Conservation (phyloP, 2,888 invertebrate species). For the Zaprionus lineosus region DNA sequence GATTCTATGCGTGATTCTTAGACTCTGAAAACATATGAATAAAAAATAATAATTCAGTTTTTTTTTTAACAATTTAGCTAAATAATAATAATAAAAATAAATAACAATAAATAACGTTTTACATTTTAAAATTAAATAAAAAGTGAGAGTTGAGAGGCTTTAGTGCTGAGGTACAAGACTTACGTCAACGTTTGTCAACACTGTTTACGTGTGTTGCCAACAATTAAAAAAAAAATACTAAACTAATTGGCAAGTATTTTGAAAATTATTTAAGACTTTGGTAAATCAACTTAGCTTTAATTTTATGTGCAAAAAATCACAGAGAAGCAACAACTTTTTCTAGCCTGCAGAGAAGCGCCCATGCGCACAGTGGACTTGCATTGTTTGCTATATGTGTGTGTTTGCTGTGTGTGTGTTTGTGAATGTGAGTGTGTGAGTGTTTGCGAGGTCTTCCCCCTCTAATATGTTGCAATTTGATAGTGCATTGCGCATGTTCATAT, state of each 20-base stretch:
- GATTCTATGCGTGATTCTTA: too few species aligned
- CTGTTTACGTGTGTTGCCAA: constrained; percentile 24
- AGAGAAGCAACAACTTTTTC: neutral
- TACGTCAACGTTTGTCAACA: constrained; percentile 40
- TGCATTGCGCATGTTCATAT: constrained; percentile 65
- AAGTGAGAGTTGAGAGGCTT: too few species aligned
- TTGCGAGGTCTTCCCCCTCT: too few species aligned
- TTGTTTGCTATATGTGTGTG: constrained; percentile 15
- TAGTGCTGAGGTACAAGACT: too few species aligned
- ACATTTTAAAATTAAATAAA: neutral
- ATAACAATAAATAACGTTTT: too few species aligned
- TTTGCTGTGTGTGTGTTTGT: constrained; percentile 3
- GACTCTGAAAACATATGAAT: too few species aligned
- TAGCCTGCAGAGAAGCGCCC: constrained; percentile 37
- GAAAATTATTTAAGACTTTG: constrained; percentile 14
- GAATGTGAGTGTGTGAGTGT: too few species aligned
- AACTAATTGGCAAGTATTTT: too few species aligned
- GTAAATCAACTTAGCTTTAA: constrained; percentile 30
- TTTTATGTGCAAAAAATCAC: constrained; percentile 36
- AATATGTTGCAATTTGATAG: constrained; percentile 55
- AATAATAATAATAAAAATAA: too few species aligned
- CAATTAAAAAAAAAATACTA: too few species aligned
- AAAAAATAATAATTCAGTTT: too few species aligned
- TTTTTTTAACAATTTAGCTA: too few species aligned
- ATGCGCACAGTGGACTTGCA: constrained; percentile 50